Base-by-base conservation (phyloP, 2,113 vertebrate species). In the Pogonocichla stellata region DNA sequence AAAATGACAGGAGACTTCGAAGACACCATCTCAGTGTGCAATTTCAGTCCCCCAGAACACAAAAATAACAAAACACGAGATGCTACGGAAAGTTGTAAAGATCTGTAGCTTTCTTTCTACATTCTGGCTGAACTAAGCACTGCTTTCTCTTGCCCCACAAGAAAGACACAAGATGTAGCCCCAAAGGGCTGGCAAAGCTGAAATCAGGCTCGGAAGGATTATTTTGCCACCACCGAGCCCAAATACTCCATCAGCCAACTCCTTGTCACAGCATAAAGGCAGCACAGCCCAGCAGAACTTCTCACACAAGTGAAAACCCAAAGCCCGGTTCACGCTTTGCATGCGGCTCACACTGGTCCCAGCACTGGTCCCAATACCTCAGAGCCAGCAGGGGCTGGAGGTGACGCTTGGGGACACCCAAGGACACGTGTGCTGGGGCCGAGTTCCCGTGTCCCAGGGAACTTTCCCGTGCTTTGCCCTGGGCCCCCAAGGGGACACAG, bases 401-500 rank as follows among this genome's bases (percentile, higher is more conserved):
- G 54, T 17, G 84, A 88, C 66, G 33, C 66, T 36, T 3, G 0
- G 1, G 53, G 66, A 75, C 75, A 65, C 4, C 22, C 67, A 84
- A 65, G 65, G 85, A 53, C 65, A n/a, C 31, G 36, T 0, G 16
- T 6, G 16, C 0, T 2, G 18, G 29, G 33, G 48, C 53, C 23
- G 24, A 17, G n/a, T 3, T 38, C 11, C 42, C 2, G 7, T 2
- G 8, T 33, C 45, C 36, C 4, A 7, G 19, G 43, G 43, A 45
- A 45, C 43, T 19, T 45, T 45, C 43, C 43, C 19, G 42, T 3
- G 11, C 48, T 31, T 9, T 48, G 10, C 20, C 20, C 14, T 7
- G 7, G 12, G 19, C 2, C 9, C 8, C 12, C 25, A 5, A 6
- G 17, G 50, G 51, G 20, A 66, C 50, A 6, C 3, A 8, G 5